Percentiles rank a stretch among this genome's conserved stretches.
phyloP scores from a whole-genome alignment of 2,888 invertebrate genomes.

The Phania funesta region DNA sequence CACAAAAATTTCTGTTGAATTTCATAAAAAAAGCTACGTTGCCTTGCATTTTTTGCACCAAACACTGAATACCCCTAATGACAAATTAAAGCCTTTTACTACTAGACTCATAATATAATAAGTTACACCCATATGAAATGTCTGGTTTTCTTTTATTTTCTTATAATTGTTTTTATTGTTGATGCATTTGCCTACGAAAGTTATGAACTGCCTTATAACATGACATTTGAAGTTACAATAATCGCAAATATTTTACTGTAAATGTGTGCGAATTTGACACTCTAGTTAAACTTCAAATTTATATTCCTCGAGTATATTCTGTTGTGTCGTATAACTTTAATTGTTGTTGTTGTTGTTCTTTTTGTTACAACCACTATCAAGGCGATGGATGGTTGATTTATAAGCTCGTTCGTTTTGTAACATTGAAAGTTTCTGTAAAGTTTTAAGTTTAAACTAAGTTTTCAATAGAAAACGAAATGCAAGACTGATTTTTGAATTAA shows the following conservation, averaged over 20 bases:
- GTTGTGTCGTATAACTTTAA: conserved; percentile 26
- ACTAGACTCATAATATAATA: too few species aligned
- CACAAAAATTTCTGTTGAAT: too few species aligned
- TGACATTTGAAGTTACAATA: conserved; percentile 61
- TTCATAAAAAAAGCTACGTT: too few species aligned
- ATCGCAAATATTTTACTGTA: conserved; percentile 24
- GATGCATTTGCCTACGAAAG: conserved; percentile 34
- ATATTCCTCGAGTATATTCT: conserved; percentile 8
- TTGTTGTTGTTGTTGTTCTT: conserved; percentile 19
- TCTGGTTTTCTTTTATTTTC: conserved; percentile 25
- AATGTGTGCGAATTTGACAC: neutral
- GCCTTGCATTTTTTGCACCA: too few species aligned
- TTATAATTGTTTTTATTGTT: neutral
- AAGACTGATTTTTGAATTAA: too few species aligned
- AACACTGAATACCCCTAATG: too few species aligned
- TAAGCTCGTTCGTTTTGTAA: too few species aligned
- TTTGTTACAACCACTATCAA: neutral
- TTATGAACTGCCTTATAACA: conserved; percentile 64
- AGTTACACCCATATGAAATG: conserved; percentile 37
- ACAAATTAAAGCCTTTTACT: too few species aligned
- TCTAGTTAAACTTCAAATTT: conserved; percentile 46
- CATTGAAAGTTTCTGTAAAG: too few species aligned
- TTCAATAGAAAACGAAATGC: too few species aligned
- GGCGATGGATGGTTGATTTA: neutral
- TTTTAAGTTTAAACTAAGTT: too few species aligned